Conservation (phyloP, 2,113 vertebrate genomes). For the Dicaeum eximium region DNA sequence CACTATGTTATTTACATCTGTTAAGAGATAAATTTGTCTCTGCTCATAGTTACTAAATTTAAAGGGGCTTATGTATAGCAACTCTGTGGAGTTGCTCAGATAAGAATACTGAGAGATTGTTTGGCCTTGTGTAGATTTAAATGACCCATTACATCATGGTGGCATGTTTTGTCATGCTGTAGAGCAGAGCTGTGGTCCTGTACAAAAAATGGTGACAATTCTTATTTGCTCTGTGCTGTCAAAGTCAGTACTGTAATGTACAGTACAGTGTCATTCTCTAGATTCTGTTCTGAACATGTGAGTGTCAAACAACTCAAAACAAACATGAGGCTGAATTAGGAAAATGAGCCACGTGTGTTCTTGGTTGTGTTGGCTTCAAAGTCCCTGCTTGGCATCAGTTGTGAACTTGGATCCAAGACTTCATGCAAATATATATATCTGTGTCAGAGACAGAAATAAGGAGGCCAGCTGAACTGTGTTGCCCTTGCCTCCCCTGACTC, state of each 20-base stretch:
- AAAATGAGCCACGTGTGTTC: neutral
- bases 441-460: neutral
- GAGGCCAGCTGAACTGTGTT: neutral
- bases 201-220: neutral
- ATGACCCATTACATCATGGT: neutral
- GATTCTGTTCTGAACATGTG: neutral
- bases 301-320: neutral
- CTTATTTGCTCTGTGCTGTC: neutral
- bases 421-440: neutral
- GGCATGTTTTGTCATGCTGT: neutral
- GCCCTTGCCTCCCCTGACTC: neutral
- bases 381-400: neutral
- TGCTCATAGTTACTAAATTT: slow-evolving; percentile 47
- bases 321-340: neutral
- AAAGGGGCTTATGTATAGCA: slow-evolving; percentile 23
- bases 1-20: slow-evolving; percentile 27
- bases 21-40: slow-evolving; percentile 31
- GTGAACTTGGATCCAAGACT: neutral
- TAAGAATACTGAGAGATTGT: slow-evolving; percentile 5
- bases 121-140: neutral
- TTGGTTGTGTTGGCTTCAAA: neutral
- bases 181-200: neutral
- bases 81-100: neutral
- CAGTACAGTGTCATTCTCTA: neutral
- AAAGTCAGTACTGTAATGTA: neutral